Base-by-base conservation (phyloP, 1,140 invertebrate genomes). In the Drosophila funebris region DNA sequence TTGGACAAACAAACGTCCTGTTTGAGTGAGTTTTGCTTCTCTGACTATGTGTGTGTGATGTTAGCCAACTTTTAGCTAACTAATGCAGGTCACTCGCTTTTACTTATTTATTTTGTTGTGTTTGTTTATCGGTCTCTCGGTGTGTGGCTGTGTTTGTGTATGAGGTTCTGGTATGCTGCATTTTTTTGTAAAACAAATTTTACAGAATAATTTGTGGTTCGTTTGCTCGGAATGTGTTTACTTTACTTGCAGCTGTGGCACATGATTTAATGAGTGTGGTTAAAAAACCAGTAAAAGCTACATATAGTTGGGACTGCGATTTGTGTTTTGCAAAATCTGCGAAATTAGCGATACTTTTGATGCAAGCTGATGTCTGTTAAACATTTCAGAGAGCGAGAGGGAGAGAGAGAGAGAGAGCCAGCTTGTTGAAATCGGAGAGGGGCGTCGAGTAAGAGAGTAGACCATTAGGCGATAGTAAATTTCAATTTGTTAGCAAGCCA, bases 61-160 rank as follows among this genome's bases (percentile, higher is more conserved):
- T 60, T 68, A 57, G 73, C 73, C 73, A 81, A 76, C 76, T 81
- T 81, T 68, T 52, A 68, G 78, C 78, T 81, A 81, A 81, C 78
- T 64, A 76, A 81, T 81, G 78, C 80, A 76, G 76, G 78, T 63
- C 73, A 61, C 72, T 80, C 69, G 50, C 58, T 60, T 80, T 67
- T 80, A 68, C 60, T 63, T 69, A 81, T 81, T 80, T 81, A 80
- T 80, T 80, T 76, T 63, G 41, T 46, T 53, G 31, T 62, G 62
- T 61, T 76, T 81, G 33, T 58, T 33, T 68, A 31, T 31, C 13
- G 27, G 27, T 31, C 13, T 64, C 58, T 69, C 41, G 70, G 37
- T 46, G 46, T 77, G 57, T 20, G 14, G n/a, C 36, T 57, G 36
- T 53, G 0, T 16, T 1, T 22, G 22, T 71, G 53, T 64, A 13